Percentiles rank a stretch among this genome's conserved stretches.
These are phyloP conservation scores for Himalopsyche japonica DNA, from an alignment of 2,888 invertebrate species.

Conservation along the genomic window DNA sequence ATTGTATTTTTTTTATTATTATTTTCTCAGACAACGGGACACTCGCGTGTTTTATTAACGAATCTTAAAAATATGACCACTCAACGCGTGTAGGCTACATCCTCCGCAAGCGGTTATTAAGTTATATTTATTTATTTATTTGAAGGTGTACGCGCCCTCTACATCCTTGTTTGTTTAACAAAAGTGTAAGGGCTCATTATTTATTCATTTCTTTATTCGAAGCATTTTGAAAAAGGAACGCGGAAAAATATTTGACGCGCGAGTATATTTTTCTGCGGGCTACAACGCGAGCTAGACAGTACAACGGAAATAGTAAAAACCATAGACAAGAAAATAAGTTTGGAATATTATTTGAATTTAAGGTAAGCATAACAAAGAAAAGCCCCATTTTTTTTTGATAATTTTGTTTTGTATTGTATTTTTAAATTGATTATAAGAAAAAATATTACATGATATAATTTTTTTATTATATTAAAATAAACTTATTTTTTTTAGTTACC, in stretches of 20 bases:
- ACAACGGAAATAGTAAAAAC: too few species aligned
- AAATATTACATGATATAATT: too few species aligned
- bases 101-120: background rate
- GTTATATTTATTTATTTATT: slow-evolving; percentile 11
- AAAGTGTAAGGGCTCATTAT: slow-evolving; percentile 18
- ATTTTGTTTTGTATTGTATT: too few species aligned
- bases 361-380: too few species aligned
- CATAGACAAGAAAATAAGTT: too few species aligned
- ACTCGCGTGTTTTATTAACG: background rate
- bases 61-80: background rate
- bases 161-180: slow-evolving; percentile 16
- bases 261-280: background rate
- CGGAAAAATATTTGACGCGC: background rate
- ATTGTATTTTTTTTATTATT: too few species aligned
- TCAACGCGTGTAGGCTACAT: background rate
- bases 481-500: too few species aligned
- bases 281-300: too few species aligned
- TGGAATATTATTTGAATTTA: too few species aligned
- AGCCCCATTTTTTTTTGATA: too few species aligned
- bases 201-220: background rate
- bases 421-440: too few species aligned
- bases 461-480: too few species aligned
- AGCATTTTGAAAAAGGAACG: slow-evolving; percentile 5
- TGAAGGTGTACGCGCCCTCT: slow-evolving; percentile 4
- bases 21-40: background rate